Percentiles rank a stretch among this genome's conserved stretches.
phyloP scores from a whole-genome alignment of 2,113 vertebrate genomes.

The Lathamus discolor region DNA sequence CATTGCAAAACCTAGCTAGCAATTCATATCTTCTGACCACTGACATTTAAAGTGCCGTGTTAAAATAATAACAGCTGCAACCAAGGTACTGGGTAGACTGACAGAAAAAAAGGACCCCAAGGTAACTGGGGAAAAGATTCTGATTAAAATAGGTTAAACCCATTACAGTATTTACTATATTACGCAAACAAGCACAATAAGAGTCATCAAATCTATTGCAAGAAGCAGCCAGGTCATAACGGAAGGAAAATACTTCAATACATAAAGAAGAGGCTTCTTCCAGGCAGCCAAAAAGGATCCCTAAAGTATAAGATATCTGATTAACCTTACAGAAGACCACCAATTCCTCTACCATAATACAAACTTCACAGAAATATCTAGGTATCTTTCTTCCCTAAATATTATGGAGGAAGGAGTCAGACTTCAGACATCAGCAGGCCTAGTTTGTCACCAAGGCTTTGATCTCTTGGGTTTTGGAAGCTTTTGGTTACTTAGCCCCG shows the following conservation, averaged over 20 bases:
- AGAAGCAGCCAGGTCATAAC: background rate
- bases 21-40: background rate
- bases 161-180: background rate
- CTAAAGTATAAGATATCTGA: background rate
- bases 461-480: background rate
- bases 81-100: background rate
- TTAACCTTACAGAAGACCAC: background rate
- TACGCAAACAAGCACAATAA: background rate
- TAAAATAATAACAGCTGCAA: background rate
- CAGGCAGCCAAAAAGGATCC: background rate
- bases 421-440: background rate
- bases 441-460: background rate
- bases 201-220: background rate
- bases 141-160: background rate
- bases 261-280: background rate
- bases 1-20: background rate
- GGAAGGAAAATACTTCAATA: background rate
- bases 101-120: background rate
- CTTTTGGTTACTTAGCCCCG: background rate
- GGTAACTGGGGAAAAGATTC: background rate
- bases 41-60: background rate
- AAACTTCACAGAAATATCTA: background rate
- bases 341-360: background rate
- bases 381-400: accelerated
- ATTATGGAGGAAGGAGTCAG: background rate